Evolutionary conservation across 2,113 vertebrate species (phyloP).

Genomic region (Passer montanus): DNA sequence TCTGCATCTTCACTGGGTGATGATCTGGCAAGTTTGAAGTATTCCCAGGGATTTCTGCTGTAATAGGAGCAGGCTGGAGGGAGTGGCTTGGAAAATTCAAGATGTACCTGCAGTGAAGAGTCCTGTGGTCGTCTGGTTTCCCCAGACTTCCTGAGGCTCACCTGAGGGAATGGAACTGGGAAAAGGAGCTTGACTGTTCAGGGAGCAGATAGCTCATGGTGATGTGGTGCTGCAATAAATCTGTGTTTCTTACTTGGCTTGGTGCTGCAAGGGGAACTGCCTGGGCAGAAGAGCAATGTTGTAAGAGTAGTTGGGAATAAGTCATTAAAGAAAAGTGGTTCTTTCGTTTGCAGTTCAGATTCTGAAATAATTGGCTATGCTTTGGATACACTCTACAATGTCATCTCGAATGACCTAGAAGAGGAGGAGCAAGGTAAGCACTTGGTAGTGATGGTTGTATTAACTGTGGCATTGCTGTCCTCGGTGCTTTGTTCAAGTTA

Average conservation of each 20-base stretch:
- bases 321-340: slow-evolving; percentile 54
- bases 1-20: neutral
- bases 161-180: neutral
- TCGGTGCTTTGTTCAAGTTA: neutral
- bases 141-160: neutral
- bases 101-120: neutral
- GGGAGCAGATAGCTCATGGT: neutral
- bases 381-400: slow-evolving; percentile 95
- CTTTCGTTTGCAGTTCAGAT: slow-evolving; percentile 84
- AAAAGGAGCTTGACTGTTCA: neutral
- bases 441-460: neutral
- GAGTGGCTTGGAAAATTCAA: neutral
- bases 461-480: neutral
- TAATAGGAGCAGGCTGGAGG: neutral
- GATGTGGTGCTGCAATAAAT: neutral
- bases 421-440: slow-evolving; percentile 92
- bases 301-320: neutral
- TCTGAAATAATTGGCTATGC: slow-evolving; percentile 98
- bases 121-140: neutral
- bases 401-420: slow-evolving; percentile 95
- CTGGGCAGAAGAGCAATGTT: neutral
- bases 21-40: neutral
- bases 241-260: neutral
- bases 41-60: neutral
- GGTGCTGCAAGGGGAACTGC: neutral